Conservation (phyloP, 2,113 vertebrate species). For the Triplophysa siluroides region DNA sequence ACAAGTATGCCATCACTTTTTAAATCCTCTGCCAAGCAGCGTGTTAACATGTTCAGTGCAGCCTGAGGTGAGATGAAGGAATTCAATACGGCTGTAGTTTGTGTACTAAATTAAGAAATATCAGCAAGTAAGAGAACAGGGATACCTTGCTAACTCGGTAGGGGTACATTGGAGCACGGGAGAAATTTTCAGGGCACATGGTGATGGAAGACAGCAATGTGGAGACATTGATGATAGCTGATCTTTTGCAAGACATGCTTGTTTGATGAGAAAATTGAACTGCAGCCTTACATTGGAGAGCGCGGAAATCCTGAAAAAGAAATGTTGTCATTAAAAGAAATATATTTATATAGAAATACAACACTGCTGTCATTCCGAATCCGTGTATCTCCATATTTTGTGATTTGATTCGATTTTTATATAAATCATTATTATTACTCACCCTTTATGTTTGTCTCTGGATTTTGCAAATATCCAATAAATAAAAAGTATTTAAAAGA, state of each 20-base stretch:
- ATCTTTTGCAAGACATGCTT: constrained; percentile 61
- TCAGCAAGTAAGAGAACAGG: background rate
- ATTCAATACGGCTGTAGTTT: background rate
- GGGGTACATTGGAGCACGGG: constrained; percentile 47
- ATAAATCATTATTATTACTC: no score
- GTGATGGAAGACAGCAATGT: constrained; percentile 54
- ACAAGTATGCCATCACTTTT: constrained; percentile 62
- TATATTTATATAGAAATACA: no score
- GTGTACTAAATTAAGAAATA: background rate
- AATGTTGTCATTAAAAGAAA: background rate
- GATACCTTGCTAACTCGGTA: constrained; percentile 70
- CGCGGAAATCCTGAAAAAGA: constrained; percentile 60
- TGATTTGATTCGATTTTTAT: no score
- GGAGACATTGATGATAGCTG: constrained; percentile 64
- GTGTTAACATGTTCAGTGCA: constrained; percentile 75
- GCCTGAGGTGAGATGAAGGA: constrained; percentile 56
- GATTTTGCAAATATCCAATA: no score
- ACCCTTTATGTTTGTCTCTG: no score
- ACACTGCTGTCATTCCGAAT: no score
- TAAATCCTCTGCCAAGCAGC: constrained; percentile 67
- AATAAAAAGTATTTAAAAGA: no score
- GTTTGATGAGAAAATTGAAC: constrained; percentile 43
- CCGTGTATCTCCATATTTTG: no score
- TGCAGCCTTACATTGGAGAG: constrained; percentile 64
- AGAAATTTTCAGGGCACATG: constrained; percentile 47